Conservation (phyloP, 2,797 vertebrate species). For the Syngnathus rostellatus region DNA sequence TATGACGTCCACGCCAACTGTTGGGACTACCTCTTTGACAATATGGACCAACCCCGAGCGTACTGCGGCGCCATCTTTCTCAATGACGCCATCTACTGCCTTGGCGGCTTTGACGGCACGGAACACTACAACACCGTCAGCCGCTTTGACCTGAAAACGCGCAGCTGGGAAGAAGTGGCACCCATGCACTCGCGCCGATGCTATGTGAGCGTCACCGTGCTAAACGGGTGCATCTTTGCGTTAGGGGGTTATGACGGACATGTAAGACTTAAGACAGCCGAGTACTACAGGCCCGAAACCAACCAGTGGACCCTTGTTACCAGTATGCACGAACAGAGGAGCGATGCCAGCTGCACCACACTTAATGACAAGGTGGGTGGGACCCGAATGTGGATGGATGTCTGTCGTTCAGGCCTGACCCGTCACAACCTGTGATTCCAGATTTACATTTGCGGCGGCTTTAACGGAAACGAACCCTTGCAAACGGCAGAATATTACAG, state of each 20-base stretch:
- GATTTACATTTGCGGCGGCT: conserved; percentile 65
- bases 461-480: conserved; percentile 64
- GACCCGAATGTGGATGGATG: background rate
- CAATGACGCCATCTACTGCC: conserved; percentile 40
- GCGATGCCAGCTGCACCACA: conserved; percentile 68
- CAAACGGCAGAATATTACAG: conserved; percentile 70
- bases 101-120: conserved; percentile 68
- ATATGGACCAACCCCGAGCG: conserved; percentile 62
- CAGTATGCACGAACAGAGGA: conserved; percentile 70
- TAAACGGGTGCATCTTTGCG: conserved; percentile 73
- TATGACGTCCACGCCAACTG: conserved; percentile 64
- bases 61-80: conserved; percentile 70
- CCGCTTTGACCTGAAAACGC: conserved; percentile 54
- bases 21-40: conserved; percentile 67
- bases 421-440: background rate
- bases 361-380: conserved; percentile 61
- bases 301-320: conserved; percentile 78
- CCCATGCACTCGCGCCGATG: conserved; percentile 75
- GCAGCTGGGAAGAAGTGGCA: conserved; percentile 70
- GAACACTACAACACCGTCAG: conserved; percentile 71
- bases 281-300: conserved; percentile 69
- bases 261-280: conserved; percentile 64
- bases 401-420: background rate
- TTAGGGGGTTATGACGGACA: conserved; percentile 77
- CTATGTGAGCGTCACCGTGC: conserved; percentile 71